Conservation (phyloP, 2,888 invertebrate species). For the Autographa pulchrina region DNA sequence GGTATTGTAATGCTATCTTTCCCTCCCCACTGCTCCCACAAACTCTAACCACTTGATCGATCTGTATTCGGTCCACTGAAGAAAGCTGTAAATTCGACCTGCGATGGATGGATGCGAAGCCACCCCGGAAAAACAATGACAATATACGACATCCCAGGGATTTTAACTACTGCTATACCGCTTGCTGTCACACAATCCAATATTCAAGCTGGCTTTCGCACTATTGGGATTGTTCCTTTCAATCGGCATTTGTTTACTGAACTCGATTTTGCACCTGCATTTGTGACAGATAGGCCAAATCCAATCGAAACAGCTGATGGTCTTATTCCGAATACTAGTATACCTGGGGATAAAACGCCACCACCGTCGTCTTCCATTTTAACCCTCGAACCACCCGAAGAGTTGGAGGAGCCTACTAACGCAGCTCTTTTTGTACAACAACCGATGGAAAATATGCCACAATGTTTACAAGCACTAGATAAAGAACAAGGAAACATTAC, state of each 20-base stretch:
- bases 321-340: background rate
- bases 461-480: too few relatives aligned
- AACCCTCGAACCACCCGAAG: too few relatives aligned
- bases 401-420: too few relatives aligned
- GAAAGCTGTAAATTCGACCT: constrained; percentile 54
- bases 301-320: background rate
- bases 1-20: constrained; percentile 58
- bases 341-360: background rate
- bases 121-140: constrained; percentile 62
- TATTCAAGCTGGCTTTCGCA: constrained; percentile 58
- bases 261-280: constrained; percentile 59
- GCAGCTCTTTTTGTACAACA: too few relatives aligned
- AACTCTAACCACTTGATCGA: constrained; percentile 60
- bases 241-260: constrained; percentile 58
- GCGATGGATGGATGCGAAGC: constrained; percentile 61
- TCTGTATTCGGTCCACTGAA: constrained; percentile 62
- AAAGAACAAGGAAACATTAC: too few relatives aligned
- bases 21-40: constrained; percentile 62
- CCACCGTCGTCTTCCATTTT: constrained; percentile 11
- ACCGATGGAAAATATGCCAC: too few relatives aligned
- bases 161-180: constrained; percentile 53
- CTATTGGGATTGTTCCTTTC: constrained; percentile 58
- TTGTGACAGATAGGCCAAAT: constrained; percentile 61
- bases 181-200: constrained; percentile 54
- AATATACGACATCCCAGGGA: constrained; percentile 63